Conservation (phyloP, 1,140 invertebrate genomes). For the Drosophila willistoni region DNA sequence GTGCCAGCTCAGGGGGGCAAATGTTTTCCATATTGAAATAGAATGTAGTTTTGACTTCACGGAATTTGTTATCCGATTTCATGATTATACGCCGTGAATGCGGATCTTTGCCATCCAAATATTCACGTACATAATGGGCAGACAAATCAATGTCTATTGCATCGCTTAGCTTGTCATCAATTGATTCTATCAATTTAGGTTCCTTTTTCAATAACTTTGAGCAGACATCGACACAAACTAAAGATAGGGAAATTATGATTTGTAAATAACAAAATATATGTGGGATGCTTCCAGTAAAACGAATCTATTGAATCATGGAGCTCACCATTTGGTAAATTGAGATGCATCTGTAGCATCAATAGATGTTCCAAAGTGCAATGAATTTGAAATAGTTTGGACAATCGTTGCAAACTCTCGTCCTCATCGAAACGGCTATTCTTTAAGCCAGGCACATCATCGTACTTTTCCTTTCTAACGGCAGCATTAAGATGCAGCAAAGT, state of each 20-base stretch:
- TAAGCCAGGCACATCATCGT: conserved; percentile 60
- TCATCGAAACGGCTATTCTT: conserved; percentile 79
- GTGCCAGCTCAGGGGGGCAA: conserved; percentile 63
- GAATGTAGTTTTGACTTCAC: conserved; percentile 68
- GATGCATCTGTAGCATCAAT: conserved; percentile 75
- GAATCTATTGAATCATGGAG: not conserved
- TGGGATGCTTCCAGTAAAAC: no score
- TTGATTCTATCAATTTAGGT: conserved; percentile 49
- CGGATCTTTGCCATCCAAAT: conserved; percentile 74
- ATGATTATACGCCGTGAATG: conserved; percentile 70
- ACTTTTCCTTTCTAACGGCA: conserved; percentile 43
- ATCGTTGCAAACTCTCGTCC: conserved; percentile 50
- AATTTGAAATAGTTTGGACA: conserved; percentile 74
- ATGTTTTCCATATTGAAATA: conserved; percentile 77
- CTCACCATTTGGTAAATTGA: conserved; percentile 76
- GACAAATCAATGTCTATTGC: conserved; percentile 70
- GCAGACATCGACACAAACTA: conserved; percentile 74
- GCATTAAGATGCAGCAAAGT: conserved; percentile 65
- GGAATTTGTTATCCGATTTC: conserved; percentile 69
- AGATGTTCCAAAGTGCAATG: conserved; percentile 79
- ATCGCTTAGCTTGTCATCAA: conserved; percentile 67
- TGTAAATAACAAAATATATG: no score
- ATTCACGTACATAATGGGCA: conserved; percentile 60
- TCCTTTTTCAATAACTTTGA: conserved; percentile 61
- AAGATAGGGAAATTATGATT: not conserved